phyloP scores from a whole-genome alignment of 92 coral and sea anemone genomes.

The Nematostella vectensis region DNA sequence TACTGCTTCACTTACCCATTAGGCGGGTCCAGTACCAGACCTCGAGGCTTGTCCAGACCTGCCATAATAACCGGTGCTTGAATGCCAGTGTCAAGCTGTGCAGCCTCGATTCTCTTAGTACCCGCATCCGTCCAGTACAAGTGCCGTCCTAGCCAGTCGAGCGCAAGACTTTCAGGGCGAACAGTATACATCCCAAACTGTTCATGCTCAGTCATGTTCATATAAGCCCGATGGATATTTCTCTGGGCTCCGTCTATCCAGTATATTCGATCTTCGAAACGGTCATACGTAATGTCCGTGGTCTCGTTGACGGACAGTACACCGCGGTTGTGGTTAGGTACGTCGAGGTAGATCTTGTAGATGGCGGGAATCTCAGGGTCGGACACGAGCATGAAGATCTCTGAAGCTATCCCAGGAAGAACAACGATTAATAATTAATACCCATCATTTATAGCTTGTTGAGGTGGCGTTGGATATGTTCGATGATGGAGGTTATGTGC shows the following conservation, averaged over 20 bases:
- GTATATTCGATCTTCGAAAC: conserved; percentile 26
- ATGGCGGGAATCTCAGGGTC: conserved; percentile 38
- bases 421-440: background rate
- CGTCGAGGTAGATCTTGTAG: conserved; percentile 35
- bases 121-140: conserved; percentile 33
- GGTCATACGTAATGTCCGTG: conserved; percentile 30
- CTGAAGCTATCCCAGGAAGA: conserved; percentile 16
- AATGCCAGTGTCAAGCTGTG: conserved; percentile 16
- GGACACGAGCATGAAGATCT: conserved; percentile 44
- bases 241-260: conserved; percentile 38
- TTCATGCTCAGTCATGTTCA: conserved; percentile 26
- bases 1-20: conserved; percentile 28
- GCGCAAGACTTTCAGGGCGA: conserved; percentile 23
- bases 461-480: no score
- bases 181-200: conserved; percentile 15
- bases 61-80: conserved; percentile 20
- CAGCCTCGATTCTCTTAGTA: conserved; percentile 27
- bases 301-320: conserved; percentile 26
- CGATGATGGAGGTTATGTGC: no score
- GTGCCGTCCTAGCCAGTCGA: conserved; percentile 31
- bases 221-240: conserved; percentile 13
- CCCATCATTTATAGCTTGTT: background rate
- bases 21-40: conserved; percentile 28
- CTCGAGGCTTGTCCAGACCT: conserved; percentile 20
- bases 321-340: conserved; percentile 29